Conservation (phyloP, 2,797 vertebrate species). For the Manis pentadactyla region DNA sequence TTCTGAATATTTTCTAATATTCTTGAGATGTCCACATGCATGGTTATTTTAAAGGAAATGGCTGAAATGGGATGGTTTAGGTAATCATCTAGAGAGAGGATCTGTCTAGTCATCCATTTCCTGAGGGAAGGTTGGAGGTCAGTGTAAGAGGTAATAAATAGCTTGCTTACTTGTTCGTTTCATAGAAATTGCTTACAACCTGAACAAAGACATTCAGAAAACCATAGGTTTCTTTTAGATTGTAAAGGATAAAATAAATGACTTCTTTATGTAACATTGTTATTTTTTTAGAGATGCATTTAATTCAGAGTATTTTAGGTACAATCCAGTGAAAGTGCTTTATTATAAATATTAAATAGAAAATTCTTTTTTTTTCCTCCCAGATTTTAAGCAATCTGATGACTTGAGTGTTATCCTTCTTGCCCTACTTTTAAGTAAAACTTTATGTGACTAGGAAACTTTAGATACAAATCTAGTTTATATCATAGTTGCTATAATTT, state of each 20-base stretch:
- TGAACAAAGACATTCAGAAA: conserved; percentile 41
- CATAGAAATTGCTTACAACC: not conserved
- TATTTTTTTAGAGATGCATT: conserved; percentile 14
- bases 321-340: not conserved
- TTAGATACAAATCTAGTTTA: not conserved
- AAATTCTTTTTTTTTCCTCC: not conserved
- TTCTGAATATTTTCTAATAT: not conserved
- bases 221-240: not conserved
- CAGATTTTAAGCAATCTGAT: not conserved
- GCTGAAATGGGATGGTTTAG: not conserved
- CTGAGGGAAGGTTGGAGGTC: not conserved
- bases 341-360: not conserved
- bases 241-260: not conserved
- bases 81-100: not conserved
- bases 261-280: not conserved
- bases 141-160: not conserved
- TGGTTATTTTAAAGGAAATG: not conserved
- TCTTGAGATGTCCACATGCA: not conserved
- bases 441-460: too few species aligned
- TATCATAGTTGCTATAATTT: not conserved
- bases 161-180: not conserved
- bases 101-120: not conserved
- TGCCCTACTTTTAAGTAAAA: not conserved
- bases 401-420: not conserved
- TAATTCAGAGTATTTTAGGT: not conserved